Evolutionary conservation across 2,888 invertebrate genomes (phyloP).

Genomic region (Baccha elongata): DNA sequence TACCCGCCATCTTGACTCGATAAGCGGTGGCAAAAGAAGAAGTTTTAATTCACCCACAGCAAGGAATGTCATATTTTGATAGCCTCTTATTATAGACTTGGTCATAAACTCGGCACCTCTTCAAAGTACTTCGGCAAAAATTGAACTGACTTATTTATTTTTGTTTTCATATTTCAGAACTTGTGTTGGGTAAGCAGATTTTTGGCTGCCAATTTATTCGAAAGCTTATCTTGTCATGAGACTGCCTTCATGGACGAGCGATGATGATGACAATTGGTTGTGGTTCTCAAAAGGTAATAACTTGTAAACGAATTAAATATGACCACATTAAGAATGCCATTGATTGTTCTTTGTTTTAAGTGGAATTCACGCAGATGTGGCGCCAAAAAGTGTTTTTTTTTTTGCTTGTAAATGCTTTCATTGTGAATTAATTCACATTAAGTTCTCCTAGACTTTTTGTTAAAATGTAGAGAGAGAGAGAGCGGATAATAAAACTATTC

Average conservation of each 20-base stretch:
- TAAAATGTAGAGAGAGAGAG: not conserved
- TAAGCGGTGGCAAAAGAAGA: slow-evolving; percentile 21
- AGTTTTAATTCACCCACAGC: slow-evolving; percentile 38
- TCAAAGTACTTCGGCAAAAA: slow-evolving; percentile 35
- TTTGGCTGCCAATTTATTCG: slow-evolving; percentile 3
- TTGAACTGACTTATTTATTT: slow-evolving; percentile 42
- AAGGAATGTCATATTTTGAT: slow-evolving; percentile 51
- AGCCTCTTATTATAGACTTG: slow-evolving; percentile 21
- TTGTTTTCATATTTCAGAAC: not conserved
- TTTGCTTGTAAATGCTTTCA: slow-evolving; percentile 36
- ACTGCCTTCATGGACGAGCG: not conserved
- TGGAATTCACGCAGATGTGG: slow-evolving; percentile 15
- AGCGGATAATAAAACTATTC: not conserved
- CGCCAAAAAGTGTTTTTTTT: slow-evolving; percentile 42
- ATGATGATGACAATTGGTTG: not conserved
- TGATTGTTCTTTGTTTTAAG: slow-evolving; percentile 53
- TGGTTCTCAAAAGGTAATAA: slow-evolving; percentile 49
- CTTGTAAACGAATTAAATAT: slow-evolving; percentile 46
- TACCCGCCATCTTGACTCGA: slow-evolving; percentile 26
- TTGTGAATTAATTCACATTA: slow-evolving; percentile 68
- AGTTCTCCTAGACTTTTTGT: slow-evolving; percentile 42
- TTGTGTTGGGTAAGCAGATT: slow-evolving; percentile 23
- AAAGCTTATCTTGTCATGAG: not conserved
- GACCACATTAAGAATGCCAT: slow-evolving; percentile 33
- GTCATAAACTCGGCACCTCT: slow-evolving; percentile 52